Percentiles rank a stretch among this genome's conserved stretches.
Evolutionary conservation across 2,113 vertebrate species (phyloP).

Genomic region (Hoplias malabaricus): DNA sequence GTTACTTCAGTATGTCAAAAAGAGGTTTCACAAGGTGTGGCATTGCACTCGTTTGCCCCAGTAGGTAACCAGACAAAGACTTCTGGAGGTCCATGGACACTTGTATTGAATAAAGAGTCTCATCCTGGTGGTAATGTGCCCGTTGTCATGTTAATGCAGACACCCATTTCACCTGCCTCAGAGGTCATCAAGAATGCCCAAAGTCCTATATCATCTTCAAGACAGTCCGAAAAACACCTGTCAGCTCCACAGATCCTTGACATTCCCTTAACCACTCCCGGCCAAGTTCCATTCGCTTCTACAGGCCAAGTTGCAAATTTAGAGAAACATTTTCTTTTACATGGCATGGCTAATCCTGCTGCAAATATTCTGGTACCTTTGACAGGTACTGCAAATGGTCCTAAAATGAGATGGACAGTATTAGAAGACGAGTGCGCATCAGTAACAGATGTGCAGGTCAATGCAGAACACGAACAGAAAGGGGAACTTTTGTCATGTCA

Average conservation of each 20-base stretch:
- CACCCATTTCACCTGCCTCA: conserved; percentile 20
- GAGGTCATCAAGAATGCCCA: not conserved
- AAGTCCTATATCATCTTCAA: not conserved
- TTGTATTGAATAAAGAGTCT: conserved; percentile 60
- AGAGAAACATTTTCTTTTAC: not conserved
- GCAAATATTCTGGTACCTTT: conserved; percentile 32
- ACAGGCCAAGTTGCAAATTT: not conserved
- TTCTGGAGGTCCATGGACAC: conserved; percentile 51
- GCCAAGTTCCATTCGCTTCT: not conserved
- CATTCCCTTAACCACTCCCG: not conserved
- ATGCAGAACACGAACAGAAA: not conserved
- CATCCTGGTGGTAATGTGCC: conserved; percentile 57
- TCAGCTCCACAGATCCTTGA: conserved; percentile 9
- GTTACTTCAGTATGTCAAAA: not conserved
- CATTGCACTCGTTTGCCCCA: not conserved
- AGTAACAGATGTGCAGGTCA: not conserved
- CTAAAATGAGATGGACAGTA: conserved; percentile 27
- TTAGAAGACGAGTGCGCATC: not conserved
- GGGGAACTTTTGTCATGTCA: not conserved
- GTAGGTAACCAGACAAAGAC: not conserved
- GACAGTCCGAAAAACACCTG: not conserved
- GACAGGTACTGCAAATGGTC: not conserved
- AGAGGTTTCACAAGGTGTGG: not conserved
- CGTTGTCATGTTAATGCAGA: conserved; percentile 66
- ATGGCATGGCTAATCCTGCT: not conserved